Evolutionary conservation across 2,888 invertebrate species (phyloP), one percentile per base, ranked within the genome.

Genomic region (Drosophila setosimentum): DNA sequence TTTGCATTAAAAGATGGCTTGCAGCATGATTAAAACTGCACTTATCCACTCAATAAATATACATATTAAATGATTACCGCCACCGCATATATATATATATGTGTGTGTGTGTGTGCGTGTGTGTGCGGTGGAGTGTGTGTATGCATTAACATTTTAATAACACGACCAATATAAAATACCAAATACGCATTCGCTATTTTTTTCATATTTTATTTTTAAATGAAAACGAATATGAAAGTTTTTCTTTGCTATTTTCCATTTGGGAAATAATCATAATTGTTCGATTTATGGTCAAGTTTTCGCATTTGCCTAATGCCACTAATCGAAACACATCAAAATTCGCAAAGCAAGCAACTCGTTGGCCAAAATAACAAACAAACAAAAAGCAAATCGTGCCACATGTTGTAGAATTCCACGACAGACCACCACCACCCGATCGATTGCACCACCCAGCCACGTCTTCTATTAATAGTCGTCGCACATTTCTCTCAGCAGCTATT

Each of bases 21-120:
- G 71, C 73, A 63, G 73, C 74, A 80, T 86, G 80, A 86, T 84
- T 88, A 88, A 88, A 84, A 80, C 78, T 88, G 76, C 62, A 84
- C 80, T 84, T 83, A 76, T 29, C 68, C 72, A 60, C 76, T 62
- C 69, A 68, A 74, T 78, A 63, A 75, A 69, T 69, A 61, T 55
- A 57, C 68, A 70, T 55, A 77, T 64, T 68, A 61, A 50, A 60
- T 29, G 32, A n/a, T 37, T 40, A 45, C 3, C 21, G 16, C 24
- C 7, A 64, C 64, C 32, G 55, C 63, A 62, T 21, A 33, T 13
- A 4, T 29, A 55, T 13, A 27, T 33, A 35, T 35, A 18, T 45
- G 59, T 37, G 29, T 60, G 61, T 40, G 53, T 32, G 42, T 30
- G 32, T 42, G n/a, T 21, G 54, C 29, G 21, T 50, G 45, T 49